A percentile compares a stretch with the other conserved stretches of the same genome.
phyloP scores from a whole-genome alignment of 2,113 vertebrate genomes.

The Gallinago undulata region DNA sequence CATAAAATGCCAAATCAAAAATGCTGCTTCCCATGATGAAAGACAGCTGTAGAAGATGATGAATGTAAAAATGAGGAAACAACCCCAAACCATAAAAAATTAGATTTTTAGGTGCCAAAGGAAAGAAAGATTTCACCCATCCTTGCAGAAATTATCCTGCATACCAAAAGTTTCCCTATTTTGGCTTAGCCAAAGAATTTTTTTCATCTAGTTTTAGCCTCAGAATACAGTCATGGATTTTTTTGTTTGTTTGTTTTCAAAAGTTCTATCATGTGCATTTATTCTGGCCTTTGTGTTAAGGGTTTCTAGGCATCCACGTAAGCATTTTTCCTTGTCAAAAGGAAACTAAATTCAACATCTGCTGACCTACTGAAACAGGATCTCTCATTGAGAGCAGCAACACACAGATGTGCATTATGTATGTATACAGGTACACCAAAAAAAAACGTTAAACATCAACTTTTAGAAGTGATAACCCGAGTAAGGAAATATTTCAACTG shows the following conservation, averaged over 20 bases:
- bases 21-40: neutral
- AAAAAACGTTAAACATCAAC: neutral
- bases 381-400: neutral
- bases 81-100: neutral
- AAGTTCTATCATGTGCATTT: neutral
- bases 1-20: neutral
- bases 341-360: neutral
- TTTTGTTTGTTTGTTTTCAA: neutral
- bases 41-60: neutral
- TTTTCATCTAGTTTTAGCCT: neutral
- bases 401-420: fast-evolving
- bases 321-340: neutral
- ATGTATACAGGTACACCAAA: neutral
- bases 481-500: neutral
- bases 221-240: neutral
- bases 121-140: neutral
- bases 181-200: neutral
- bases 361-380: neutral
- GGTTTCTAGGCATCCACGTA: fast-evolving
- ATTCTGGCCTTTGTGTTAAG: neutral
- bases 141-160: neutral
- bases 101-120: neutral
- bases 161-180: neutral
- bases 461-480: neutral
- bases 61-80: neutral